A percentile compares a stretch with the other conserved stretches of the same genome.
Evolutionary conservation across 2,888 invertebrate species (phyloP).

Genomic region (Euplagia quadripunctaria): DNA sequence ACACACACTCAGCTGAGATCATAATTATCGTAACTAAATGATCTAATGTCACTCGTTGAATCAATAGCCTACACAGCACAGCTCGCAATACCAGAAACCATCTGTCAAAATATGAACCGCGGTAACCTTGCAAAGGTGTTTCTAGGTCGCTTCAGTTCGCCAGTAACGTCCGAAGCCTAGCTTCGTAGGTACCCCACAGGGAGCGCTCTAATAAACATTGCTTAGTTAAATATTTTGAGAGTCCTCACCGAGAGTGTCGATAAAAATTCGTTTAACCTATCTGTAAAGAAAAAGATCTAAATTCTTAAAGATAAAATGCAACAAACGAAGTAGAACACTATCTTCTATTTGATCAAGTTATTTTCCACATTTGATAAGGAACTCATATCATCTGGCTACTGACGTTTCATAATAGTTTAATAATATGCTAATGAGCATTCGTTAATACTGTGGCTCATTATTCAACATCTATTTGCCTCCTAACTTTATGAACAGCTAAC

Average conservation of each 20-base stretch:
- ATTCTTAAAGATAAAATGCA: background rate
- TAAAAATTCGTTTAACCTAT: too few species aligned
- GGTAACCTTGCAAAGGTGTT: background rate
- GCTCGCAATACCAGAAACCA: background rate
- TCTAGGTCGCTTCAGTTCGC: background rate
- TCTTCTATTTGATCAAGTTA: background rate
- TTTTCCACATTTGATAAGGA: slow-evolving; percentile 25
- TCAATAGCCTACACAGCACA: background rate
- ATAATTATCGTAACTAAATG: too few species aligned
- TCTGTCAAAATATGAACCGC: background rate
- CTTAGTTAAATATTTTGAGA: too few species aligned
- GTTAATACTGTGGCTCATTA: slow-evolving; percentile 35
- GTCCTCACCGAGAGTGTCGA: too few species aligned
- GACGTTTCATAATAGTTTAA: slow-evolving; percentile 4
- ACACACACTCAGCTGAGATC: too few species aligned
- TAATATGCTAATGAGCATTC: slow-evolving; percentile 40
- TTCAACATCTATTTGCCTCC: slow-evolving; percentile 41
- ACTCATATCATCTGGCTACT: background rate
- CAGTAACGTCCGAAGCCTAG: background rate
- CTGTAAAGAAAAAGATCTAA: too few species aligned
- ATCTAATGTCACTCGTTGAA: too few species aligned
- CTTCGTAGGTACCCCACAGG: too few species aligned
- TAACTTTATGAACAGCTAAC: slow-evolving; percentile 51
- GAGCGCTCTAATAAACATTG: too few species aligned
- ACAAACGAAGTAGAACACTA: background rate